Conservation (phyloP, 2,888 invertebrate genomes). For the Andrena chrysosceles region DNA sequence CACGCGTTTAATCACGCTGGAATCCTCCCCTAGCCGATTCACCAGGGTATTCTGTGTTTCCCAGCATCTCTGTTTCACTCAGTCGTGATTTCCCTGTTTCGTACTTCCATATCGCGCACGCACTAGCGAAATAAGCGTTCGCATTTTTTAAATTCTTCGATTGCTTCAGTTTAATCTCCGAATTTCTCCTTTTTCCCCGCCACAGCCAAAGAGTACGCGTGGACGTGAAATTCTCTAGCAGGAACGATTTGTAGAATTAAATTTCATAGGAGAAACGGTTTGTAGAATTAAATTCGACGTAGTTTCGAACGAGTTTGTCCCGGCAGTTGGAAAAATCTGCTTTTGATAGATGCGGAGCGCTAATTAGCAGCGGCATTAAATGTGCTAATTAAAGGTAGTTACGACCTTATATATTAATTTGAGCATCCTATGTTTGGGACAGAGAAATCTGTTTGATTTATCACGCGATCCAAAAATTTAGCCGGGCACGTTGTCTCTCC, state of each 20-base stretch:
- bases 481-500: neutral
- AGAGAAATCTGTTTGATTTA: neutral
- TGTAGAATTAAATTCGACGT: conserved; percentile 35
- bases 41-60: conserved; percentile 28
- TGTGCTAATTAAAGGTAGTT: conserved; percentile 7
- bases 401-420: conserved; percentile 16
- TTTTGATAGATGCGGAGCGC: neutral
- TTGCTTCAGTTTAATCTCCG: conserved; percentile 13
- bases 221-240: conserved; percentile 3
- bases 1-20: conserved; percentile 73
- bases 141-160: conserved; percentile 15
- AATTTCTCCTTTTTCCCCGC: neutral
- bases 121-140: conserved; percentile 15
- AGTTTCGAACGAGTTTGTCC: neutral
- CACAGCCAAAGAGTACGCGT: conserved; percentile 7
- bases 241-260: neutral
- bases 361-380: conserved; percentile 16
- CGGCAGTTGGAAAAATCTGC: neutral
- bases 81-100: conserved; percentile 3
- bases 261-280: conserved; percentile 16
- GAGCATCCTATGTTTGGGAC: no score
- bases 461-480: neutral
- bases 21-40: conserved; percentile 42
- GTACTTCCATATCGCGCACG: conserved; percentile 18
- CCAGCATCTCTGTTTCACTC: neutral